Evolutionary conservation across 2,888 invertebrate genomes (phyloP).

Genomic region (Acleris laterana): DNA sequence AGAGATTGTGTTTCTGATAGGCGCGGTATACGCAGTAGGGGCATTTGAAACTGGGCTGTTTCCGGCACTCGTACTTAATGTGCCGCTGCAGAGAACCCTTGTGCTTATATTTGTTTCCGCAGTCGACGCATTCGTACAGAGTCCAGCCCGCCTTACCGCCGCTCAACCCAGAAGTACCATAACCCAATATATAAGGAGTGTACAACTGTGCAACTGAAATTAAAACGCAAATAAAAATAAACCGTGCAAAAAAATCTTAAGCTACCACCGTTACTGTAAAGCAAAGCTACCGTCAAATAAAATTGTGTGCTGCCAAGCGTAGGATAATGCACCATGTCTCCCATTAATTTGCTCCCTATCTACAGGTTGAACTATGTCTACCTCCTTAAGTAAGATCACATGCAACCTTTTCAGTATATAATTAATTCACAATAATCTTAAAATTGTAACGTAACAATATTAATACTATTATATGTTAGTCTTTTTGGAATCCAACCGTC

Average conservation of each 20-base stretch:
- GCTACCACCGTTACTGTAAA: slow-evolving; percentile 69
- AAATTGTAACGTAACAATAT: neutral
- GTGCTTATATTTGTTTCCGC: slow-evolving; percentile 93
- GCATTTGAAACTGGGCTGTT: slow-evolving; percentile 88
- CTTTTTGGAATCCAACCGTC: neutral
- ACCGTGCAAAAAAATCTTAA: slow-evolving; percentile 72
- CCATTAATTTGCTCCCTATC: slow-evolving; percentile 74
- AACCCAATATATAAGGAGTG: slow-evolving; percentile 84
- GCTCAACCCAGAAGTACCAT: slow-evolving; percentile 75
- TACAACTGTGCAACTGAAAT: slow-evolving; percentile 84
- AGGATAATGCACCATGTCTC: slow-evolving; percentile 84
- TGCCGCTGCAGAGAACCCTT: slow-evolving; percentile 91
- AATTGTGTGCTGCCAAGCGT: slow-evolving; percentile 69
- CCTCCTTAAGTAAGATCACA: slow-evolving; percentile 62
- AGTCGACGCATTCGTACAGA: slow-evolving; percentile 87
- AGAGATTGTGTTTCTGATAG: slow-evolving; percentile 86
- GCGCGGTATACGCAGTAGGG: slow-evolving; percentile 88
- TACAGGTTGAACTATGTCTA: slow-evolving; percentile 59
- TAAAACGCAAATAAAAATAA: slow-evolving; percentile 81
- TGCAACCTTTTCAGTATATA: slow-evolving; percentile 5
- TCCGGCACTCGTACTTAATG: slow-evolving; percentile 90
- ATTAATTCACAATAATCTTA: neutral
- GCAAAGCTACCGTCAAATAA: slow-evolving; percentile 69
- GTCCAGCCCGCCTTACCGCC: slow-evolving; percentile 78
- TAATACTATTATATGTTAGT: neutral